Conservation (phyloP, 2,888 invertebrate species). For the Leptinotarsa peninsularis region DNA sequence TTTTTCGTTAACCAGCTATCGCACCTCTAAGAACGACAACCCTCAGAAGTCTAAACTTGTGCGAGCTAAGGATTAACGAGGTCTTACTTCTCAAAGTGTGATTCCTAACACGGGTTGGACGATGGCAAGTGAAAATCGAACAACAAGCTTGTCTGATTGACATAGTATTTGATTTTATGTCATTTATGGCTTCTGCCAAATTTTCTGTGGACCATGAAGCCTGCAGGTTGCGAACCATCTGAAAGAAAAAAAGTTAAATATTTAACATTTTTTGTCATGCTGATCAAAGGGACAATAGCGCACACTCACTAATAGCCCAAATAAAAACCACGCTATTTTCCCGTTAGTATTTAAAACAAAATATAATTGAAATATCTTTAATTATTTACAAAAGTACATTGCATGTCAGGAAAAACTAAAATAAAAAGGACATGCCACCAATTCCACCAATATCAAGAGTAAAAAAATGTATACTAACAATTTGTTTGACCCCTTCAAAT, state of each 20-base stretch:
- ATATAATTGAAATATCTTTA: background rate
- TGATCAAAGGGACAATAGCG: slow-evolving; percentile 3
- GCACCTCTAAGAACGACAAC: too few relatives aligned
- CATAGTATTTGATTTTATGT: too few relatives aligned
- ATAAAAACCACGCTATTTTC: too few relatives aligned
- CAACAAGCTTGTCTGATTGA: slow-evolving; percentile 8
- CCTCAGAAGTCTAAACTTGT: too few relatives aligned
- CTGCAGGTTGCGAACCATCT: slow-evolving; percentile 13
- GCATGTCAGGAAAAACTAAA: slow-evolving; percentile 26
- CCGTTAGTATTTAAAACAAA: slow-evolving; percentile 13
- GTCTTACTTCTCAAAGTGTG: too few relatives aligned
- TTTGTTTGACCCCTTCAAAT: background rate
- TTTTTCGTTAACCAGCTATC: too few relatives aligned
- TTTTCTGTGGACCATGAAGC: background rate
- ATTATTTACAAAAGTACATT: slow-evolving; percentile 11
- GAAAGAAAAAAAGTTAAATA: too few relatives aligned
- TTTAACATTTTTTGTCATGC: slow-evolving; percentile 11
- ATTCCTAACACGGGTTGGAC: too few relatives aligned
- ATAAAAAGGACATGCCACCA: slow-evolving; percentile 22
- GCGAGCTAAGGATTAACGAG: too few relatives aligned
- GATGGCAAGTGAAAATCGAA: too few relatives aligned
- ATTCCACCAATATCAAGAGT: slow-evolving; percentile 14
- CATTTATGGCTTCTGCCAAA: background rate
- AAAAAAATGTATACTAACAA: background rate
- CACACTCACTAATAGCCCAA: background rate